These are phyloP conservation scores for Drosophila anomelani DNA, from an alignment of 2,888 invertebrate species.

Conservation along the genomic window DNA sequence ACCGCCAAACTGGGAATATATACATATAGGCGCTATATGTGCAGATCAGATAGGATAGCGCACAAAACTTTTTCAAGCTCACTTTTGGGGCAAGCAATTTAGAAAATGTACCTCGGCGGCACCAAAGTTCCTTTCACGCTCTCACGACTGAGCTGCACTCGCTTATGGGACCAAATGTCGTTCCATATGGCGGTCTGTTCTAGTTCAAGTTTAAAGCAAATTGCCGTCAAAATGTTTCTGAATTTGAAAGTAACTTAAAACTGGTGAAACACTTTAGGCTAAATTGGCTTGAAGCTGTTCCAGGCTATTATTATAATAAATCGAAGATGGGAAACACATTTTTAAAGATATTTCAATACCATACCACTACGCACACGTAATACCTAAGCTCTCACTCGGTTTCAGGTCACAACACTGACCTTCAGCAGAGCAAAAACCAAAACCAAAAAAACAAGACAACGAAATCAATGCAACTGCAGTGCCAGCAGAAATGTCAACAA, in stretches of 20 bases:
- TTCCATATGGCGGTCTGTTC: conserved; percentile 8
- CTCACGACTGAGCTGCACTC: conserved; percentile 30
- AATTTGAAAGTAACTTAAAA: neutral
- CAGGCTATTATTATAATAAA: neutral
- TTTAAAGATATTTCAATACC: too few relatives aligned
- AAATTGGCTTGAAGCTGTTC: neutral
- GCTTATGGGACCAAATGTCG: conserved; percentile 2
- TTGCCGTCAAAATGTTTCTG: neutral
- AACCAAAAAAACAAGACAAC: neutral
- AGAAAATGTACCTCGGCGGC: conserved; percentile 34
- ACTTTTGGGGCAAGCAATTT: conserved; percentile 42
- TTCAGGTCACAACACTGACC: conserved; percentile 32
- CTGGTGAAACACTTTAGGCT: neutral
- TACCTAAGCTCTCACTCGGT: neutral
- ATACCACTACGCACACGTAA: neutral
- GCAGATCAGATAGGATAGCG: conserved; percentile 41
- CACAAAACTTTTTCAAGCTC: conserved; percentile 39
- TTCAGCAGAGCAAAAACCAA: neutral
- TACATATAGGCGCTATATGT: conserved; percentile 5
- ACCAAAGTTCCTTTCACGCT: conserved; percentile 30
- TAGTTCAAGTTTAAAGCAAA: conserved; percentile 34
- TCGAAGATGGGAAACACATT: neutral
- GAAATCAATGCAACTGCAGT: conserved; percentile 63
- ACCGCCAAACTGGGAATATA: conserved; percentile 7
- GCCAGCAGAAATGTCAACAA: conserved; percentile 50